These are phyloP conservation scores for Berghia stephanieae DNA, from an alignment of 1,140 invertebrate genomes.

Conservation along the genomic window DNA sequence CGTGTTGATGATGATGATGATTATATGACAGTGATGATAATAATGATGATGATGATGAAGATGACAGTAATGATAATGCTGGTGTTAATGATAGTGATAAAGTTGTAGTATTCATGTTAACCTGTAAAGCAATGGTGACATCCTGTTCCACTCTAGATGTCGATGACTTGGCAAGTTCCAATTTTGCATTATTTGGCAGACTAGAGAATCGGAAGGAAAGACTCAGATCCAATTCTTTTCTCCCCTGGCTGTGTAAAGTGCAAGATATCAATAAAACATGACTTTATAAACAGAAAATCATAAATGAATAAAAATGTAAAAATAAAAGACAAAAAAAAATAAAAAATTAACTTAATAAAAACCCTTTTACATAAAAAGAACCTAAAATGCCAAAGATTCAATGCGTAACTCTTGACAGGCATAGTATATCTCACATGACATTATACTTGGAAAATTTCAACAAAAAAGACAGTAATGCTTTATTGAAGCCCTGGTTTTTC, in stretches of 20 bases:
- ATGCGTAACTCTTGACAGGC: too few species aligned
- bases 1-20: too few species aligned
- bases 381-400: background rate
- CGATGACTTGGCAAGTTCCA: slow-evolving; percentile 78
- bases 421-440: too few species aligned
- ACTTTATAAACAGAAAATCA: background rate
- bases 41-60: too few species aligned
- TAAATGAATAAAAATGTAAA: background rate
- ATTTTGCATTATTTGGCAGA: slow-evolving; percentile 81
- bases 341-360: background rate
- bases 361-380: background rate
- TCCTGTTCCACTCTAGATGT: slow-evolving; percentile 72
- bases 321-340: background rate
- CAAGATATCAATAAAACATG: background rate
- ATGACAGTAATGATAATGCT: too few species aligned
- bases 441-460: too few species aligned
- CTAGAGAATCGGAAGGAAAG: slow-evolving; percentile 80
- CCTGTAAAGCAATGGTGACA: slow-evolving; percentile 76
- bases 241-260: slow-evolving; percentile 73
- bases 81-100: too few species aligned
- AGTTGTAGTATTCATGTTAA: too few species aligned
- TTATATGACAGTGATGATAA: too few species aligned
- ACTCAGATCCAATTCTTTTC: slow-evolving; percentile 77
- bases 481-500: too few species aligned
- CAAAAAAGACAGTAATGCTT: too few species aligned